Conservation (phyloP, 2,797 vertebrate genomes). For the Remorina albescens region DNA sequence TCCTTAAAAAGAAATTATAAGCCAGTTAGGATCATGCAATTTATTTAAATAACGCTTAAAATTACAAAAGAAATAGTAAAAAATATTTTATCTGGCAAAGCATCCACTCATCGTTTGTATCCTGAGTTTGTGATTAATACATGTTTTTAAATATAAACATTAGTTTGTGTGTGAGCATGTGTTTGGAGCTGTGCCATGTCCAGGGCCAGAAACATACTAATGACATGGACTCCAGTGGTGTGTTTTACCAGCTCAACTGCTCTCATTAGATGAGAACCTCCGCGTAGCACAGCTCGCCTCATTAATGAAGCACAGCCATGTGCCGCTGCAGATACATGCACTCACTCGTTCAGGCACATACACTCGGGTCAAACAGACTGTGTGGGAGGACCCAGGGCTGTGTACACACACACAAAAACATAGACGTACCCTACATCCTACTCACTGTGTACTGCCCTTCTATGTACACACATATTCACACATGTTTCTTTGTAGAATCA, state of each 20-base stretch:
- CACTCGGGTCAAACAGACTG: slow-evolving; percentile 76
- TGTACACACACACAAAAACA: slow-evolving; percentile 45
- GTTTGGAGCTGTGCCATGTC: slow-evolving; percentile 70
- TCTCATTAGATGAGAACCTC: slow-evolving; percentile 97
- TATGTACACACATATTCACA: slow-evolving; percentile 62
- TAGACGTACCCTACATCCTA: slow-evolving; percentile 55
- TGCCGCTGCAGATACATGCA: slow-evolving; percentile 89
- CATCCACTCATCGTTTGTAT: neutral
- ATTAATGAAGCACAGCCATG: slow-evolving; percentile 99
- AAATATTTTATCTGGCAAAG: slow-evolving; percentile 12
- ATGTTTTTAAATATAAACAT: slow-evolving; percentile 64
- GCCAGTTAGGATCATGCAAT: no score
- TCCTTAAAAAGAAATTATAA: no score
- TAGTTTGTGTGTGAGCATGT: slow-evolving; percentile 53
- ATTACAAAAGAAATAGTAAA: neutral
- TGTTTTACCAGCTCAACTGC: slow-evolving; percentile 93
- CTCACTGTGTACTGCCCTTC: slow-evolving; percentile 67
- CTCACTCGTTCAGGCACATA: slow-evolving; percentile 68
- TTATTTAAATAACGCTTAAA: neutral
- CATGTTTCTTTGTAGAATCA: slow-evolving; percentile 62
- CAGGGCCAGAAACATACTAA: slow-evolving; percentile 78
- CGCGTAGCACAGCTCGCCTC: slow-evolving; percentile 90
- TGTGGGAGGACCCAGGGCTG: slow-evolving; percentile 77
- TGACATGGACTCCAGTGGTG: slow-evolving; percentile 84
- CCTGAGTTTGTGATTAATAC: slow-evolving; percentile 29